Conservation (phyloP, 2,113 vertebrate species). For the Stegastes partitus region DNA sequence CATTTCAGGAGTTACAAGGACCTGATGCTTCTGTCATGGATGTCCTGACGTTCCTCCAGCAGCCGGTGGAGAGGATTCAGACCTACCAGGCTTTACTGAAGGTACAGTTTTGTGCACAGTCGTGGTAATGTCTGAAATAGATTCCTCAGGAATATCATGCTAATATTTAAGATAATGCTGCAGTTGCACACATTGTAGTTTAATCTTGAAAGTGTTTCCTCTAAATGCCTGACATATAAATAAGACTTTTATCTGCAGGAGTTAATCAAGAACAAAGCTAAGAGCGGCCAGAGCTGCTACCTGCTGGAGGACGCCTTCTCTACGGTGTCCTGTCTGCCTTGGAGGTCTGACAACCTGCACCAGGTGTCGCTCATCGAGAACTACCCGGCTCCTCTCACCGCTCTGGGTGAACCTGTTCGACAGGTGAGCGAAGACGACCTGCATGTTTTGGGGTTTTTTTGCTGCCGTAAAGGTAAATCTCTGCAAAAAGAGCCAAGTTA, state of each 20-base stretch:
- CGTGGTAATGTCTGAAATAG: not conserved
- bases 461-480: not conserved
- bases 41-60: slow-evolving; percentile 91
- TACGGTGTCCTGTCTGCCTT: slow-evolving; percentile 90
- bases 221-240: not conserved
- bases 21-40: slow-evolving; percentile 83
- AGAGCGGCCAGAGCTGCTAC: slow-evolving; percentile 90
- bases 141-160: not conserved
- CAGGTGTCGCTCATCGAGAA: slow-evolving; percentile 95
- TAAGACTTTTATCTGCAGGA: slow-evolving; percentile 83
- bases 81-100: slow-evolving; percentile 95
- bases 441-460: not conserved
- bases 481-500: not conserved
- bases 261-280: slow-evolving; percentile 95
- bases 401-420: slow-evolving; percentile 93
- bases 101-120: slow-evolving; percentile 75
- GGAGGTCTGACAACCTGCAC: slow-evolving; percentile 92
- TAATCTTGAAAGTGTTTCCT: not conserved
- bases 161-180: not conserved
- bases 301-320: slow-evolving; percentile 94
- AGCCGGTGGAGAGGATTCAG: slow-evolving; percentile 91
- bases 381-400: slow-evolving; percentile 93
- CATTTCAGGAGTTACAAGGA: slow-evolving; percentile 72
- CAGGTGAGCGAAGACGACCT: slow-evolving; percentile 84
- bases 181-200: not conserved